Evolutionary conservation across 2,797 vertebrate genomes (phyloP), one percentile per base, ranked within the genome.

Genomic region (Ataeniobius toweri): DNA sequence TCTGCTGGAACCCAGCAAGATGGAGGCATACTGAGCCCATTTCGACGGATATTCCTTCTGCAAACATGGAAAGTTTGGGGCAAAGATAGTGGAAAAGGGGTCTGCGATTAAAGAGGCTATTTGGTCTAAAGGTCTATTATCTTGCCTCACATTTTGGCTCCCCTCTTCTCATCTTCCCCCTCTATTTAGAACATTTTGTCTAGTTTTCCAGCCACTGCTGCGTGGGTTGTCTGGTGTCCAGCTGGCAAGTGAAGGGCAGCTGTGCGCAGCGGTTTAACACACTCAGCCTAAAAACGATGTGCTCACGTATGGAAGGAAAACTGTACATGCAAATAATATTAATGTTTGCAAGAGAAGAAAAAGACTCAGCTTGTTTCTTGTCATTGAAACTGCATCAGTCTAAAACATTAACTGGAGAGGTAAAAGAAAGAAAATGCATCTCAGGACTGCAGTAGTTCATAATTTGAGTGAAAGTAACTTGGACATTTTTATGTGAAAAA

Each of bases 121-220:
- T 84, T 55, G 76, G 76, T 81, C 28, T 79, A 56, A 85, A 88
- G 80, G 53, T 39, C 61, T 12, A 81, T 84, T 61, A 63, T 88
- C 86, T 73, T 76, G 79, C 85, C 77, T 76, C 80, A 82, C 71
- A 48, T 80, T 73, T 83, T 78, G 74, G 67, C 79, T 86, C 65
- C 74, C 78, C 80, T 82, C 69, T 71, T 74, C 86, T 88, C 53
- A 65, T 71, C 82, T 86, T 44, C 63, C 73, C 74, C 83, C 87
- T 68, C 74, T 86, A 86, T 88, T 78, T 65, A 85, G 92, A 90
- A 93, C 93, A 92, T 92, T 94, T 85, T 93, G 91, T 94, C 90
- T 90, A 88, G 92, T 93, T 91, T 90, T 92, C 88, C 92, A 91
- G 90, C 89, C 91, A 90, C 92, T 93, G 89, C 88, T 90, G 91